Conservation (phyloP, 2,113 vertebrate genomes). For the Ellobius talpinus region DNA sequence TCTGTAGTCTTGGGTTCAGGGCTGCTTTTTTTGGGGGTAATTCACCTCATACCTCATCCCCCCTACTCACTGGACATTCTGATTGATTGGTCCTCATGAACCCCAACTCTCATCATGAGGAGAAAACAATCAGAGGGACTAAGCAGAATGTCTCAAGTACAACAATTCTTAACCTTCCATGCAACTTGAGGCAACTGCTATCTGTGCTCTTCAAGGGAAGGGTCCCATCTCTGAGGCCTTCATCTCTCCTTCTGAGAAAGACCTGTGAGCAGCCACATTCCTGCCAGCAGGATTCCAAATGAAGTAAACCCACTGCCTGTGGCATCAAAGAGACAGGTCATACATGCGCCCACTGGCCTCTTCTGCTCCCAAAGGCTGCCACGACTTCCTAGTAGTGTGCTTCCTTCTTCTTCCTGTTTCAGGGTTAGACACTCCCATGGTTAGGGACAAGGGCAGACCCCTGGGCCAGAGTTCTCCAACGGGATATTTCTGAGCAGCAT, state of each 20-base stretch:
- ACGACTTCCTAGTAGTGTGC: background rate
- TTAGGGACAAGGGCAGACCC: background rate
- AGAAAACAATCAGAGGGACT: background rate
- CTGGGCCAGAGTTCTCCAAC: background rate
- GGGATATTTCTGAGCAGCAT: background rate
- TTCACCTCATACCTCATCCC: background rate
- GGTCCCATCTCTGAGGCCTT: background rate
- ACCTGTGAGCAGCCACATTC: background rate
- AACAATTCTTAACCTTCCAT: background rate
- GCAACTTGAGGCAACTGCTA: background rate
- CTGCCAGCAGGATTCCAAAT: background rate
- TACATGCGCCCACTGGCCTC: background rate
- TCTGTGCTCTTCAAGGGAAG: background rate
- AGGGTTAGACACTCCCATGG: background rate
- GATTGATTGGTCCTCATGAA: background rate
- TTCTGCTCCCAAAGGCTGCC: background rate
- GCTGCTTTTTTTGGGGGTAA: conserved; percentile 29
- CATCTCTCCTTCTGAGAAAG: background rate
- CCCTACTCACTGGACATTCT: background rate
- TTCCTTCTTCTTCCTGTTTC: background rate
- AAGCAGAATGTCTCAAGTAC: background rate
- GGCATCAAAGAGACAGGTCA: background rate
- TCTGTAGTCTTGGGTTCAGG: background rate
- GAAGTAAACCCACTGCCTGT: background rate
- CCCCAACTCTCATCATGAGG: background rate